Base-by-base conservation (phyloP, 2,113 vertebrate species). In the Diadophis punctatus region DNA sequence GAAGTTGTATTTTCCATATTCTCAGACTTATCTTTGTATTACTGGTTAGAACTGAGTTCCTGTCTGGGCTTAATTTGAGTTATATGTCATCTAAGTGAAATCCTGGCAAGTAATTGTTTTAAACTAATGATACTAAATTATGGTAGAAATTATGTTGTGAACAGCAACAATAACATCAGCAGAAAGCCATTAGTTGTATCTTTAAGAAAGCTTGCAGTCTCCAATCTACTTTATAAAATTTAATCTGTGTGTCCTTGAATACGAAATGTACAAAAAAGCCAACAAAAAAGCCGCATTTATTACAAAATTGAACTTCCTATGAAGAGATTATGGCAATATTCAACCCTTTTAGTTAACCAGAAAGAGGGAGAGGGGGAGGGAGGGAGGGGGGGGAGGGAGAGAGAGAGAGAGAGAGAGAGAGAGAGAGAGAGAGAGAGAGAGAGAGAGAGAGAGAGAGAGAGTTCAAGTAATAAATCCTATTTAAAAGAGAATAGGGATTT, bases 261-360 rank as follows among this genome's bases (percentile, higher is more conserved):
- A 92, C 63, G 87, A 92, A 86, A 93, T 86, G 0, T 23, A 49
- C 2, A 0, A 12, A 43, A 0, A 12, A 43, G 0, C 12, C 52
- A 89, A 88, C 56, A 46, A 91, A 87, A 39, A 39, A 84, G 80
- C 39, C 90, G 86, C 56, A 53, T 49, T 58, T 53, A 48, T 34
- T 51, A 58, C 56, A 43, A 86, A 74, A 11, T 9, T 51, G 48
- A 8, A 52, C 55, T 22, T 85, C 8, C 22, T 49, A 55, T 43
- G 56, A 94, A 60, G 39, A 43, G 56, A 27, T 51, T 55, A 30
- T n/a, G 0, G 1, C 23, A 88, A 92, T 89, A 84, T 30, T 56
- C 58, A 86, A 63, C 86, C 49, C 63, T n/a, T 49, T 74, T 4
- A 88, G 58, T 84, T 92, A 93, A 11, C 63, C 46, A 92, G 86